A percentile compares a stretch with the other conserved stretches of the same genome.
phyloP scores from a whole-genome alignment of 1,140 invertebrate species.

The Nymphalis io region DNA sequence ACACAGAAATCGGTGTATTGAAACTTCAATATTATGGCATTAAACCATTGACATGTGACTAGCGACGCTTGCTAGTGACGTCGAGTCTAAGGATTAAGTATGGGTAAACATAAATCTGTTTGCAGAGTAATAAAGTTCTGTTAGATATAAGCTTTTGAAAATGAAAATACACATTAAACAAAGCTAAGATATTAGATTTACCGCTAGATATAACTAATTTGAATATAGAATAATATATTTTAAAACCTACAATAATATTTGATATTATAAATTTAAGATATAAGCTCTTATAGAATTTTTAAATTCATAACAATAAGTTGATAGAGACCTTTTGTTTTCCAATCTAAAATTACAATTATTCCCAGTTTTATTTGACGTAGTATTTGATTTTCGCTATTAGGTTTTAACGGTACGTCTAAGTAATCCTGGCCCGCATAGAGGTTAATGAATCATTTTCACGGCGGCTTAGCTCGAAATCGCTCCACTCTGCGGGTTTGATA shows the following conservation, averaged over 20 bases:
- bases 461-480: conserved; percentile 37
- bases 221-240: too few relatives aligned
- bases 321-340: too few relatives aligned
- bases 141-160: background rate
- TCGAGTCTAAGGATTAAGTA: conserved; percentile 17
- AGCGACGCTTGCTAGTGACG: conserved; percentile 16
- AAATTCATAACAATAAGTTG: too few relatives aligned
- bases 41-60: conserved; percentile 25
- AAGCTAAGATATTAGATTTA: too few relatives aligned
- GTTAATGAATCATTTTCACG: conserved; percentile 45
- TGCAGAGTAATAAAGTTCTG: conserved; percentile 19
- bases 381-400: background rate
- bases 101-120: conserved; percentile 25
- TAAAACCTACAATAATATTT: too few relatives aligned
- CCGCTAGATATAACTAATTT: too few relatives aligned
- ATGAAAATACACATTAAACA: background rate
- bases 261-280: too few relatives aligned
- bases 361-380: background rate
- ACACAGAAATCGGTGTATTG: conserved; percentile 20
- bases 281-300: too few relatives aligned
- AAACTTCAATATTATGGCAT: conserved; percentile 23
- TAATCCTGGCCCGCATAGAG: conserved; percentile 36
- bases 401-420: background rate
- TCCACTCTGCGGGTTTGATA: conserved; percentile 26
- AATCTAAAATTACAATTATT: background rate